phyloP scores from a whole-genome alignment of 2,888 invertebrate genomes.

The Allolobophora icterica region DNA sequence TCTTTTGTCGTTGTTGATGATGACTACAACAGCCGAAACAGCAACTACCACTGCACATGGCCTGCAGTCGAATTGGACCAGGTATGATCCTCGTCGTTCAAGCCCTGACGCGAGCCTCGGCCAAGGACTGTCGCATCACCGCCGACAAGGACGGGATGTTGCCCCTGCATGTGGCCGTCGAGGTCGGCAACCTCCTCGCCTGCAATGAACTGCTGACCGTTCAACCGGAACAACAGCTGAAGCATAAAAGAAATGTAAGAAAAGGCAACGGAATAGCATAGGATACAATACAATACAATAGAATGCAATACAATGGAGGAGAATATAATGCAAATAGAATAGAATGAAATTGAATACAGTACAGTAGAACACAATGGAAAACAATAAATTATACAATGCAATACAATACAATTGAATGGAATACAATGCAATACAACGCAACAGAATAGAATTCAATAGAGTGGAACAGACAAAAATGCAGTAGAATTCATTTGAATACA shows the following conservation, averaged over 20 bases:
- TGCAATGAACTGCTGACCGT: constrained; percentile 86
- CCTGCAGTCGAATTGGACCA: constrained; percentile 84
- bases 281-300: not conserved
- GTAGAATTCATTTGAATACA: no score
- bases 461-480: no score
- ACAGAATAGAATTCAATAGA: no score
- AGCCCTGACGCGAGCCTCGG: constrained; percentile 83
- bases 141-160: constrained; percentile 77
- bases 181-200: constrained; percentile 93
- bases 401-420: no score
- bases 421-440: no score
- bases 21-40: constrained; percentile 76
- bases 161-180: constrained; percentile 89
- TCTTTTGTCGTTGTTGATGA: not conserved
- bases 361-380: no score
- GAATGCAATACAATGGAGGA: no score
- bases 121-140: constrained; percentile 85
- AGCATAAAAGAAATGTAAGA: constrained; percentile 65
- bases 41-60: constrained; percentile 93
- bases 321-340: no score
- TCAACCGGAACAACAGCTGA: constrained; percentile 85
- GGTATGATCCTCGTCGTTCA: constrained; percentile 90
- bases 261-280: not conserved
- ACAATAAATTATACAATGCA: no score
- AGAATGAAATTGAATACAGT: no score